These are phyloP conservation scores for Macrobrachium rosenbergii DNA, from an alignment of 1,140 invertebrate genomes.

Conservation along the genomic window DNA sequence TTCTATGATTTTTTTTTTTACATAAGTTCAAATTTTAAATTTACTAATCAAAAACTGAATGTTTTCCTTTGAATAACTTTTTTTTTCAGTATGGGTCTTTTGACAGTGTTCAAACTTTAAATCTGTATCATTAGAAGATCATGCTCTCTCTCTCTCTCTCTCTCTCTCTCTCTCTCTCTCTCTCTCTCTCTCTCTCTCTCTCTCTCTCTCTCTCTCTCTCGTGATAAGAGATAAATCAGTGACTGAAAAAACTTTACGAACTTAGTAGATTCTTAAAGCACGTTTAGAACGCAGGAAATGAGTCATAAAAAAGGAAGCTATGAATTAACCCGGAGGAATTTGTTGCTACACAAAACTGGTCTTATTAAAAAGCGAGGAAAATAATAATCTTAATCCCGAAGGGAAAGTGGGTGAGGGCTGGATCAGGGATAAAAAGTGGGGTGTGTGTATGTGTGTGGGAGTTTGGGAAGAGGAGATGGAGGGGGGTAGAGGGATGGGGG, in stretches of 20 bases:
- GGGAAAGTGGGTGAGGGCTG: not conserved
- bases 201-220: conserved; percentile 2
- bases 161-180: not conserved
- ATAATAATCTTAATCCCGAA: not conserved
- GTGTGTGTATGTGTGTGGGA: not conserved
- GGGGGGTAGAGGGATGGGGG: not conserved
- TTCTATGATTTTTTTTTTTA: too few species aligned
- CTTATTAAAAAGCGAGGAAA: too few species aligned
- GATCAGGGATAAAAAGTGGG: not conserved
- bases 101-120: too few species aligned
- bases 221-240: not conserved
- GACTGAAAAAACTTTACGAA: not conserved
- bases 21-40: too few species aligned
- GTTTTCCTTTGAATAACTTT: too few species aligned
- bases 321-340: too few species aligned
- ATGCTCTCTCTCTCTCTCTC: conserved; percentile 11
- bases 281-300: too few species aligned
- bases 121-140: conserved; percentile 1
- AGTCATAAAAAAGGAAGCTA: too few species aligned
- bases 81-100: too few species aligned
- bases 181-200: conserved; percentile 16
- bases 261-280: too few species aligned
- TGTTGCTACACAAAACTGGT: too few species aligned
- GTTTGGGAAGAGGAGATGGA: not conserved
- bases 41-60: too few species aligned